Evolutionary conservation across 1,140 invertebrate genomes (phyloP).

Genomic region (Drosophila tropicalis): DNA sequence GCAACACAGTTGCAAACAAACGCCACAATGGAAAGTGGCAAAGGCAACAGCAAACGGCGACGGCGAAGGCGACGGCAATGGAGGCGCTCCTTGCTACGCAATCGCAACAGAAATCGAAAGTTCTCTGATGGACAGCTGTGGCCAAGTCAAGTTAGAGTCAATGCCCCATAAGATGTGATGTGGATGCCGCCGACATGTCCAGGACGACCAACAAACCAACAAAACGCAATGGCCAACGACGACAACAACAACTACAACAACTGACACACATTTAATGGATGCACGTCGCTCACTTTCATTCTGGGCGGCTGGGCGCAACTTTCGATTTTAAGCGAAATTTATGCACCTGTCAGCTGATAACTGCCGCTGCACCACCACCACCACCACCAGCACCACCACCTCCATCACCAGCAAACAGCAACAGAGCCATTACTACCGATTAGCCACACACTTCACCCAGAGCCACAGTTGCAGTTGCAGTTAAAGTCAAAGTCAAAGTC

Average conservation of each 20-base stretch:
- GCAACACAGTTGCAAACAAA: constrained; percentile 45
- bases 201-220: constrained; percentile 7
- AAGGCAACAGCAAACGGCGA: background rate
- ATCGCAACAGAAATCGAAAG: constrained; percentile 73
- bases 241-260: constrained; percentile 33
- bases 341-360: constrained; percentile 79
- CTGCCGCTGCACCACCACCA: constrained; percentile 15
- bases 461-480: constrained; percentile 19
- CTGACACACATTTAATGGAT: constrained; percentile 80
- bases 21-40: constrained; percentile 62
- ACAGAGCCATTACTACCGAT: constrained; percentile 50
- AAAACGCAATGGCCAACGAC: background rate
- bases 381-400: background rate
- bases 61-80: background rate
- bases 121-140: constrained; percentile 79
- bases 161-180: constrained; percentile 48
- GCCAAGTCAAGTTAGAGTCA: constrained; percentile 55
- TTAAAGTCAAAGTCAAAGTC: constrained; percentile 19
- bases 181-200: constrained; percentile 10
- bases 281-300: constrained; percentile 77
- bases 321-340: constrained; percentile 77
- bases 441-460: constrained; percentile 38
- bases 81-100: constrained; percentile 55
- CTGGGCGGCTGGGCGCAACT: constrained; percentile 64
- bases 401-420: background rate